Base-by-base conservation (phyloP, 2,113 vertebrate genomes). In the Plecotus auritus region DNA sequence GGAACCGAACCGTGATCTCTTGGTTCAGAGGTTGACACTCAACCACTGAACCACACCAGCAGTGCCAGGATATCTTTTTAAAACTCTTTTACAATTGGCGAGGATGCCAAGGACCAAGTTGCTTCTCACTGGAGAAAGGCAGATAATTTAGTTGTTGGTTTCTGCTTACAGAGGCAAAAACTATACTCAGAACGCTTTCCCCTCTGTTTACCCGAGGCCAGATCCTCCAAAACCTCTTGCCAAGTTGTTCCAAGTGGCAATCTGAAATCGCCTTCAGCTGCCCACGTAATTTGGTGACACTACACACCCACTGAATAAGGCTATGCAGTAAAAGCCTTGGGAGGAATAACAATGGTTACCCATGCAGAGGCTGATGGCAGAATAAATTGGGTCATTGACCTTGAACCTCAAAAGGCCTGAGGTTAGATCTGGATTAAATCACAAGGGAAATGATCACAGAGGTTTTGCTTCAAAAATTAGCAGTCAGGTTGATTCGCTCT, bases 391-490 rank as follows among this genome's bases (percentile, higher is more conserved):
- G 98, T 98, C 98, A 98, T 98, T 98, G 98, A 98, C 98, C 98
- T 98, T 95, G 98, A 98, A 98, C 98, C 98, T 98, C 98, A 92
- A 97, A 98, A 96, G 96, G 98, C 98, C 95, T 8, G 97, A 98
- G 98, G 98, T 98, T 98, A 98, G 98, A 95, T 98, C 98, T 98
- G 98, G 98, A 98, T 98, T 98, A 97, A 98, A 98, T 99, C 98
- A 98, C 95, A 96, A 98, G 97, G 98, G 98, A 98, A 99, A 98
- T 98, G 98, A 98, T 99, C 98, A 98, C 94, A 98, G 98, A 98
- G 97, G 96, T 96, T 99, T 98, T 98, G 96, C 98, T 98, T 98
- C 98, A 98, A 98, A 98, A 98, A 99, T 98, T 98, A 98, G 97
- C 98, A 97, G 97, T 98, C 97, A 69, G 91, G 98, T 98, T 98